Evolutionary conservation across 2,888 invertebrate genomes (phyloP), one percentile per base, ranked within the genome.

Genomic region (Stenotaenia linearis): DNA sequence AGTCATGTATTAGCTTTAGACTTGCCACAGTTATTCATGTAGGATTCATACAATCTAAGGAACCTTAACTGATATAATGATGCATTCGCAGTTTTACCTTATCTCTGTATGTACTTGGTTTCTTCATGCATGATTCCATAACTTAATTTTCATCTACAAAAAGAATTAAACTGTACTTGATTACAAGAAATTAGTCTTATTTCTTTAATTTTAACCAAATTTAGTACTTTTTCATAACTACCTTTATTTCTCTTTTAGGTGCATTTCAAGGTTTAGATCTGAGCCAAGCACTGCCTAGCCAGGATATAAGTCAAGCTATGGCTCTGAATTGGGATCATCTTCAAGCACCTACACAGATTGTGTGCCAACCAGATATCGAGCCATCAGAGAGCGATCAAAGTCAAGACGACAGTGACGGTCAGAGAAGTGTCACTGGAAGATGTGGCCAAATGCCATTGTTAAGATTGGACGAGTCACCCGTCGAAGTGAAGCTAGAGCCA

Each of bases 311-410:
- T 78, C 78, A 18, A 25, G 23, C 78, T 18, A 10, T 78, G 32
- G 45, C 40, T 6, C 25, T 78, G 78, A 40, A 78, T 23, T 81
- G 81, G 81, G 81, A 81, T 32, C 81, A 81, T 25, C 40, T 77
- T 25, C 81, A 80, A 23, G 28, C 80, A 12, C 80, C 80, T 15
- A 77, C 80, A 10, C 81, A 81, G 21, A 81, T 81, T 4, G 80
- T 81, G 18, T 81, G 81, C 74, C 81, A 81, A 77, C 81, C 80
- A 21, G 81, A 81, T 61, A 81, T 81, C 21, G 81, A 81, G 56
- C 80, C 81, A 32, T 81, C 81, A n/a, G 81, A 81, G 50, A 81
- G 81, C 79, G 81, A 81, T 69, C 80, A 80, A 50, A 81, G 80
- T n/a, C 81, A 81, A 69, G 81, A 81, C 74, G 80, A 79, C n/a